Base-by-base conservation (phyloP, 2,797 vertebrate species). In the Acanthiza pusilla region DNA sequence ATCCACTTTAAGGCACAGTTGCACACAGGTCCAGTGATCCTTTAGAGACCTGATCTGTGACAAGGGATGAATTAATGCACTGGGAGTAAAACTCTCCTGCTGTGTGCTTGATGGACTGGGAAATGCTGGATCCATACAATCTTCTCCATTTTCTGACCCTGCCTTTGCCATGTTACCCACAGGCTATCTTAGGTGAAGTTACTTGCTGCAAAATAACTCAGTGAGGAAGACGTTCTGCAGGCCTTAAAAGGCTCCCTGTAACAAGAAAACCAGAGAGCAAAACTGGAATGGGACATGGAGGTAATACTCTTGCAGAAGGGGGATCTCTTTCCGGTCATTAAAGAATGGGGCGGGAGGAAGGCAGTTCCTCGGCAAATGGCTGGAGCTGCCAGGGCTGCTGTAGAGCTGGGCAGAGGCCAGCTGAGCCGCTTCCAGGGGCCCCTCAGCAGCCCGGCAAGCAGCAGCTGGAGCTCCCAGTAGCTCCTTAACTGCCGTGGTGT, bases 161-260 rank as follows among this genome's bases (percentile, higher is more conserved):
- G 50, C 82, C 38, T 32, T 55, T 21, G 43, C 36, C n/a, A 7
- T 4, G 22, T 51, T 61, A 62, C 55, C 53, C 57, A 22, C 32
- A 26, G 38, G 12, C 29, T 78, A 21, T 54, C 40, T 68, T 74
- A 36, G 6, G 7, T 83, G n/a, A 89, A 76, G 32, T 71, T 68
- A 66, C n/a, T 71, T 54, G 29, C 67, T 55, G 42, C 16, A 50
- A 60, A 89, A 70, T 36, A 76, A 58, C n/a, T 22, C 45, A 73
- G 26, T 7, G 42, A 71, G 55, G 60, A 79, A 76, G 43, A 45
- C 10, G 7, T 55, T 42, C 45, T 53, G 70, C 57, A 77, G 22
- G 26, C 47, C 42, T 76, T 47, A 61, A 79, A 93, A 89, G 21
- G 95, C 98, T 98, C 97, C 38, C 47, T 23, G 50, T 15, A 47